These are phyloP conservation scores for Amphimallon solstitiale DNA, from an alignment of 2,888 invertebrate genomes.

Conservation along the genomic window DNA sequence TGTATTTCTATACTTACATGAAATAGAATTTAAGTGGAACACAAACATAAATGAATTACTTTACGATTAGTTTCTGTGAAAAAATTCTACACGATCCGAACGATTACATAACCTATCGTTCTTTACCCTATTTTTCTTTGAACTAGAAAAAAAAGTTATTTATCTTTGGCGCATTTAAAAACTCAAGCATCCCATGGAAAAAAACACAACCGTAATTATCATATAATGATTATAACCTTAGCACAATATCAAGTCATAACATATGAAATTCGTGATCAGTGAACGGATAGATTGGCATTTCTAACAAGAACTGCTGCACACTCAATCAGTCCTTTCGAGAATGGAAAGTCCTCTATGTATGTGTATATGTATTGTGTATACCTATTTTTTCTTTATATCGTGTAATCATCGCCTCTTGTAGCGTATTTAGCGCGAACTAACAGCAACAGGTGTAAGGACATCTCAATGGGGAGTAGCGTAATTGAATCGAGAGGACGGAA, in stretches of 20 bases:
- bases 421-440: constrained; percentile 10
- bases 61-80: no score
- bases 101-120: no score
- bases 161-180: no score
- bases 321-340: constrained; percentile 12
- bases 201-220: constrained; percentile 27
- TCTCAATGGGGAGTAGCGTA: constrained; percentile 34
- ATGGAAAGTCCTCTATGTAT: constrained; percentile 21
- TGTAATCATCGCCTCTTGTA: constrained; percentile 20
- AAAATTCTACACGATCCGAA: no score
- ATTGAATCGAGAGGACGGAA: constrained; percentile 16
- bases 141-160: no score
- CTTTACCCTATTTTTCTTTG: no score
- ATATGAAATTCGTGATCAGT: constrained; percentile 50
- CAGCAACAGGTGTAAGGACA: constrained; percentile 38
- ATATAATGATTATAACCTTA: constrained; percentile 38
- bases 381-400: not conserved
- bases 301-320: constrained; percentile 18
- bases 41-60: no score
- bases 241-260: constrained; percentile 38
- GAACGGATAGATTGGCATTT: constrained; percentile 45
- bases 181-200: not conserved
- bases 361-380: not conserved
- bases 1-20: no score
- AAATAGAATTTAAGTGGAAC: no score